Percentiles rank a stretch among this genome's conserved stretches.
Conservation (phyloP, 2,888 invertebrate genomes). For the Julus scanicus region DNA sequence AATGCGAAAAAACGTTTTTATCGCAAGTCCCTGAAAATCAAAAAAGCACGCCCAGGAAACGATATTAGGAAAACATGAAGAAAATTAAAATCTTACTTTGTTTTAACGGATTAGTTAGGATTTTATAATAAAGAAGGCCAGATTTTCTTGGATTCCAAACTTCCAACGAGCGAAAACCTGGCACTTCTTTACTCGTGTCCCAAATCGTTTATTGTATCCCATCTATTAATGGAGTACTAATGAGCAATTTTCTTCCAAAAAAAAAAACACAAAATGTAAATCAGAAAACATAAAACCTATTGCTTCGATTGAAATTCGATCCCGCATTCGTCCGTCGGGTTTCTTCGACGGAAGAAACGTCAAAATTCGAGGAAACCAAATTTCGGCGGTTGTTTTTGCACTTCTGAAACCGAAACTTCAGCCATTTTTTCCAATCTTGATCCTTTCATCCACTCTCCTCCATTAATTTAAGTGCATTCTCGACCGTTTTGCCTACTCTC, state of each 20-base stretch:
- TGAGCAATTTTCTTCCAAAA: constrained; percentile 22
- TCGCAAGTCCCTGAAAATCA: too few species aligned
- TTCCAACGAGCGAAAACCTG: not conserved
- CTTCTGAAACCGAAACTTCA: constrained; percentile 1
- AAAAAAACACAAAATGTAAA: not conserved
- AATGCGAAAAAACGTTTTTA: not conserved
- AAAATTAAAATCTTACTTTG: too few species aligned
- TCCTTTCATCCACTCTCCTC: too few species aligned
- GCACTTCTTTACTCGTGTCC: not conserved
- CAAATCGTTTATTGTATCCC: not conserved
- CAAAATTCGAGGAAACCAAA: not conserved
- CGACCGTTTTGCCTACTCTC: too few species aligned
- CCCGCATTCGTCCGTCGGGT: not conserved
- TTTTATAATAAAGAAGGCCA: not conserved
- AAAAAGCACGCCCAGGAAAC: not conserved
- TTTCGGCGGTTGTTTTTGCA: not conserved
- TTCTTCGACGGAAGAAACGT: not conserved
- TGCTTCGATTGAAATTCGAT: not conserved
- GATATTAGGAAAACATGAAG: too few species aligned
- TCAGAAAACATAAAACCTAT: not conserved
- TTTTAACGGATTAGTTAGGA: too few species aligned
- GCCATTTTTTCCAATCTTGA: not conserved
- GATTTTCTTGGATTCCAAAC: not conserved
- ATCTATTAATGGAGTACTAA: not conserved
- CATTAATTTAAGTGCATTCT: too few species aligned